phyloP scores from a whole-genome alignment of 2,113 vertebrate genomes.

The Accipiter virgatus region DNA sequence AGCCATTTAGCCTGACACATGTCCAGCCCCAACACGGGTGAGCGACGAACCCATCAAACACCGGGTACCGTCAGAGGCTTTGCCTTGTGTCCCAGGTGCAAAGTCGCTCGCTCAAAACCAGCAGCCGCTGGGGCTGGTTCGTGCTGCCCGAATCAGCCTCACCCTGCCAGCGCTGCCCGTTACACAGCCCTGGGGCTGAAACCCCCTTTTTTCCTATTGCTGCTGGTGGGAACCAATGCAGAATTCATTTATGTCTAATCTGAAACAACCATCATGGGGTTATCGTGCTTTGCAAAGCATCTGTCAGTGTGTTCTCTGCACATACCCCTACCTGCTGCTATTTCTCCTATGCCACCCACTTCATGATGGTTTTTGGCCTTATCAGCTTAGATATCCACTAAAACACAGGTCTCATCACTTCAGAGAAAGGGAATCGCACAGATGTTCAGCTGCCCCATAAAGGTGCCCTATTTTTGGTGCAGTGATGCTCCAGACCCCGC shows the following conservation, averaged over 20 bases:
- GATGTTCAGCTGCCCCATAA: not conserved
- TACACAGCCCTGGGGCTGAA: not conserved
- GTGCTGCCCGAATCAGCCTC: not conserved
- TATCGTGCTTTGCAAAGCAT: not conserved
- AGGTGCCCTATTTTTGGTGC: not conserved
- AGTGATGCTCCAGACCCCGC: not conserved
- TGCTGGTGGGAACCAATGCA: not conserved
- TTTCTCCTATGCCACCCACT: not conserved
- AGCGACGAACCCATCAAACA: not conserved
- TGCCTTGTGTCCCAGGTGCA: not conserved
- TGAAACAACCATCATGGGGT: not conserved
- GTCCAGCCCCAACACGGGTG: not conserved
- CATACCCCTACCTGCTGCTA: not conserved
- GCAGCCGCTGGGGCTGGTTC: no score
- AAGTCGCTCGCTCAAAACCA: no score
- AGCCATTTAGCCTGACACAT: not conserved
- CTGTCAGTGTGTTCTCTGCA: not conserved
- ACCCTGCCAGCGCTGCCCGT: not conserved
- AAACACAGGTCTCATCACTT: not conserved
- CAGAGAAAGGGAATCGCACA: not conserved
- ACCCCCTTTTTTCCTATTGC: not conserved
- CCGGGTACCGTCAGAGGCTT: no score
- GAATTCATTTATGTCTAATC: not conserved
- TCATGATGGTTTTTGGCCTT: not conserved
- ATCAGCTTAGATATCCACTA: not conserved